Conservation (phyloP, 2,113 vertebrate species). For the Entelurus aequoreus region DNA sequence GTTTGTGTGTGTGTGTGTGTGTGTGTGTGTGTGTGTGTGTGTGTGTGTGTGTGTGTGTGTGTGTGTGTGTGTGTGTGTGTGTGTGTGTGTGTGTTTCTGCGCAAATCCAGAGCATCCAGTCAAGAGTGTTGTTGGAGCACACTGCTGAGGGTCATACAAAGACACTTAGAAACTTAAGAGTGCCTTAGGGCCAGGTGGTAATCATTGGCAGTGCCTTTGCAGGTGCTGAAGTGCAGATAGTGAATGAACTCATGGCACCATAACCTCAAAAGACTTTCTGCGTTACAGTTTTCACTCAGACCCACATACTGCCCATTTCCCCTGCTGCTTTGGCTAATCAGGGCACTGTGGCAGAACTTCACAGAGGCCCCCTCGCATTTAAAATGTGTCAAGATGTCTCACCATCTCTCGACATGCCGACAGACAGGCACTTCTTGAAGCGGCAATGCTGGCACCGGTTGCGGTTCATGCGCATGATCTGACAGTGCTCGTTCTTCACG, state of each 20-base stretch:
- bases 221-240: constrained; percentile 33
- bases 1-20: too few species aligned
- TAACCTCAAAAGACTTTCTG: constrained; percentile 57
- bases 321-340: constrained; percentile 39
- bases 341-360: constrained; percentile 35
- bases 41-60: too few species aligned
- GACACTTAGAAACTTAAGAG: constrained; percentile 40
- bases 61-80: too few species aligned
- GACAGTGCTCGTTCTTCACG: constrained; percentile 77
- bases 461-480: constrained; percentile 79
- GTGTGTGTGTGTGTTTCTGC: constrained; percentile 9
- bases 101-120: constrained; percentile 30
- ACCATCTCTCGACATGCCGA: constrained; percentile 81
- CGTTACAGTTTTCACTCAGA: constrained; percentile 51
- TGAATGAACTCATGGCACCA: constrained; percentile 54
- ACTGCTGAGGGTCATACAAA: constrained; percentile 46
- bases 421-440: constrained; percentile 79
- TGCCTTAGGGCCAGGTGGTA: constrained; percentile 33
- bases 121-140: constrained; percentile 36
- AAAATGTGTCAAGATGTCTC: constrained; percentile 53
- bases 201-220: too few species aligned
- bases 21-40: too few species aligned
- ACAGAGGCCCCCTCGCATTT: constrained; percentile 9
- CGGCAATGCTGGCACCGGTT: constrained; percentile 81
- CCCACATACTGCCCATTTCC: constrained; percentile 38